Percentiles rank a stretch among this genome's conserved stretches.
Evolutionary conservation across 2,888 invertebrate genomes (phyloP).

Genomic region (Pachliopta kotzebuea): DNA sequence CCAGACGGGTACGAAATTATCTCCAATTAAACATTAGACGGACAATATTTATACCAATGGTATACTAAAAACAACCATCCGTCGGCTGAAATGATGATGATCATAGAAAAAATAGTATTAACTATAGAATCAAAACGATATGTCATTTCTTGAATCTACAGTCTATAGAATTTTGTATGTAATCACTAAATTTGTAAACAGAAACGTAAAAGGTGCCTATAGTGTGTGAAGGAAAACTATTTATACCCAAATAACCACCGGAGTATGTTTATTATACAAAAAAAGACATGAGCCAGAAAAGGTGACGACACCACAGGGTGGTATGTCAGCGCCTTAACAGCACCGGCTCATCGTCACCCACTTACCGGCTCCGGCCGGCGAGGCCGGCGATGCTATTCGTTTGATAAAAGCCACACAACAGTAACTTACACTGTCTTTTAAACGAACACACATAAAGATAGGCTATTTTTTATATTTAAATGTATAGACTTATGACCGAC

Average conservation of each 20-base stretch:
- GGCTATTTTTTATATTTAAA: too few species aligned
- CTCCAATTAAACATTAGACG: too few species aligned
- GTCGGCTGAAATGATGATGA: too few species aligned
- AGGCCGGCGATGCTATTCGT: slow-evolving; percentile 29
- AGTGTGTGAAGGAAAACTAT: background rate
- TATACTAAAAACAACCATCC: too few species aligned
- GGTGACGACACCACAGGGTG: slow-evolving; percentile 22
- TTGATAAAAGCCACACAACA: slow-evolving; percentile 29
- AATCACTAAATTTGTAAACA: background rate
- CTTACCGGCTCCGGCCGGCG: slow-evolving; percentile 28
- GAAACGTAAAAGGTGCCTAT: background rate
- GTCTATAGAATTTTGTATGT: background rate
- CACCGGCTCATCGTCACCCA: slow-evolving; percentile 30
- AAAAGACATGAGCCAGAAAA: slow-evolving; percentile 26
- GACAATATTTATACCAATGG: too few species aligned
- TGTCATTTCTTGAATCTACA: background rate
- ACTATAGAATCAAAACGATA: background rate
- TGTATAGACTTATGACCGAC: too few species aligned
- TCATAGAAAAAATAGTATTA: background rate
- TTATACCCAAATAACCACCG: background rate
- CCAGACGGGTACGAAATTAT: too few species aligned
- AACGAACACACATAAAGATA: background rate
- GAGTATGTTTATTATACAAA: slow-evolving; percentile 6
- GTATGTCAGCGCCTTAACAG: slow-evolving; percentile 32
- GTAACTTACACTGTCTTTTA: slow-evolving; percentile 7